Base-by-base conservation (phyloP, 2,797 vertebrate genomes). In the Sebastes taczanowskii region DNA sequence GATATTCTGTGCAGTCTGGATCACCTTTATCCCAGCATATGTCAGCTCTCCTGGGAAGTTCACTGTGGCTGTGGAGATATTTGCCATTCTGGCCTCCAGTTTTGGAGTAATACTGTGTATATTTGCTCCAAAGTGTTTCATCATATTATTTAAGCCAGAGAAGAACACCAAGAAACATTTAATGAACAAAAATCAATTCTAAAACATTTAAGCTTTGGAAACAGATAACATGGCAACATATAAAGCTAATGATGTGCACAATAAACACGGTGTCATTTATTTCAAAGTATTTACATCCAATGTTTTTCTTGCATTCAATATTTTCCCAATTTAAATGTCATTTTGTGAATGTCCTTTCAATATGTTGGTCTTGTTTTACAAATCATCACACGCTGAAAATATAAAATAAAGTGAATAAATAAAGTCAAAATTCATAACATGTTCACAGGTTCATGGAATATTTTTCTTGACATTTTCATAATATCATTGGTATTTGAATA, bases 31-130 rank as follows among this genome's bases (percentile, higher is more conserved):
- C 22, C 94, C 94, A 2, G 94, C 94, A 0, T 95, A 94, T 27
- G 68, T 95, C 84, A 95, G 94, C 83, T 95, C 94, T 34, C 94
- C 93, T 7, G 93, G 94, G 6, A 95, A 94, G 53, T 93, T 91
- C 11, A 93, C 93, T 0, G 94, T 94, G 3, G 94, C 92, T 65
- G 93, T 95, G 61, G 94, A 95, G 71, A 92, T 95, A 49, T 95
- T 95, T 84, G 92, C 94, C 1, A 95, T 95, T 74, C 70, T 95
- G 71, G 89, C 94, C 2, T 95, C 94, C 8, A 94, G 92, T 75
- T 95, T 93, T 67, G 94, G 91, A 7, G 55, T 95, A 6, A 89
- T 94, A 34, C 0, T 92, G 2, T 95, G 89, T 69, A 93, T 95
- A 49, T 95, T 94, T 82, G 86, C 78, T 52, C 93, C 92, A 42